Base-by-base conservation (phyloP, 1,140 invertebrate species). In the Anadara kagoshimensis region DNA sequence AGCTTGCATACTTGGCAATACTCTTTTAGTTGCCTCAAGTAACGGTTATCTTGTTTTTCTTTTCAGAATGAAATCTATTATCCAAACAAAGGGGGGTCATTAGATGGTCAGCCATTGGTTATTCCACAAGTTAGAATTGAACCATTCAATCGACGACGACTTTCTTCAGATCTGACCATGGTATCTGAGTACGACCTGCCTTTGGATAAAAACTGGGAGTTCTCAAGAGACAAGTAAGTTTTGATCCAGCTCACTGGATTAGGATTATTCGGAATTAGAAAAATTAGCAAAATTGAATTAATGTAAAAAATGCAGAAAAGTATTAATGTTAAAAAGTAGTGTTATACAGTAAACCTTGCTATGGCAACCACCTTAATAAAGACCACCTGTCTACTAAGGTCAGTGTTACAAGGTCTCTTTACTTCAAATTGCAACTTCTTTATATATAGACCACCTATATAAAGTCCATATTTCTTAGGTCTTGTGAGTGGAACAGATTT, bases 161-260 rank as follows among this genome's bases (percentile, higher is more conserved):
- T 89, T 14, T 89, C 89, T 3, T 89, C 85, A 0, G 87, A 89
- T 57, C 68, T 89, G n/a, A 88, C 88, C 0, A 79, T 85, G 36
- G 83, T 89, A 24, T 96, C 95, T 0, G 97, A 98, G 86, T 99
- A 98, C 87, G 97, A 98, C 83, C 89, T 98, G 11, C 97, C 97
- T 0, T 90, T 97, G 63, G 97, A 99, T 86, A 93, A 93, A 8
- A 93, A 94, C 71, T 98, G 97, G 96, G 97, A 99, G 88, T 93
- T 98, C 57, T 92, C 94, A 0, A 89, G 97, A 71, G 93, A 95
- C 29, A 92, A 93, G 89, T 90, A 69, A 75, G 66, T 61, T 41
- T 57, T 26, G 8, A 5, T 18, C 36, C 20, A 2, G 45, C 24
- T 5, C 29, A 45, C 7, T 36, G 29, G 2, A 36, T 2, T 36